These are phyloP conservation scores for Biston stratarius DNA, from an alignment of 2,888 invertebrate species.

Conservation along the genomic window DNA sequence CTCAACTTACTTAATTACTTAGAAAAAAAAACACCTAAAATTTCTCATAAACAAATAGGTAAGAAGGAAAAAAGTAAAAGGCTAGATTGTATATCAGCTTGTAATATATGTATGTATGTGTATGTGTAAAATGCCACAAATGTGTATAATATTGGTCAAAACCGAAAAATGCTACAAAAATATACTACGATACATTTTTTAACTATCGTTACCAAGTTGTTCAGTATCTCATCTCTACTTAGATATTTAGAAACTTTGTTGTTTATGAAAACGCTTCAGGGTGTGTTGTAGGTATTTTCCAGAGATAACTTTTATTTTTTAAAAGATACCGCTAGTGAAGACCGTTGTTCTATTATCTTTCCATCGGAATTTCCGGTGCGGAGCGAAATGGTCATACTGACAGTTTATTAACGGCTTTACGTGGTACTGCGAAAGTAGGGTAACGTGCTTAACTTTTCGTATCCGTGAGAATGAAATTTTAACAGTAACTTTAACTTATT, in stretches of 20 bases:
- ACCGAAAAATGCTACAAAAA: no score
- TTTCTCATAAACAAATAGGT: no score
- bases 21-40: no score
- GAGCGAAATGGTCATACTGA: slow-evolving; percentile 54
- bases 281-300: slow-evolving; percentile 21
- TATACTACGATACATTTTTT: no score
- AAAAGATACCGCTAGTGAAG: slow-evolving; percentile 31
- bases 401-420: slow-evolving; percentile 64
- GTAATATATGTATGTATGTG: no score
- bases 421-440: slow-evolving; percentile 56
- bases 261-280: slow-evolving; percentile 21
- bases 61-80: no score
- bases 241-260: slow-evolving; percentile 24
- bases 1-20: no score
- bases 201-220: background rate
- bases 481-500: background rate
- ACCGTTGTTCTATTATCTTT: slow-evolving; percentile 35
- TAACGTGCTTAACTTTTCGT: slow-evolving; percentile 53
- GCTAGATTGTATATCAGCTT: no score
- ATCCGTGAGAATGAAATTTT: background rate
- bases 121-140: no score
- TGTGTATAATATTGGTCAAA: no score
- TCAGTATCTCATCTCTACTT: slow-evolving; percentile 16
- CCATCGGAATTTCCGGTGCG: slow-evolving; percentile 41
- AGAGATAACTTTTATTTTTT: slow-evolving; percentile 31